A percentile compares a stretch with the other conserved stretches of the same genome.
These are phyloP conservation scores for Melanerpes formicivorus DNA, from an alignment of 2,113 vertebrate species.

Conservation along the genomic window DNA sequence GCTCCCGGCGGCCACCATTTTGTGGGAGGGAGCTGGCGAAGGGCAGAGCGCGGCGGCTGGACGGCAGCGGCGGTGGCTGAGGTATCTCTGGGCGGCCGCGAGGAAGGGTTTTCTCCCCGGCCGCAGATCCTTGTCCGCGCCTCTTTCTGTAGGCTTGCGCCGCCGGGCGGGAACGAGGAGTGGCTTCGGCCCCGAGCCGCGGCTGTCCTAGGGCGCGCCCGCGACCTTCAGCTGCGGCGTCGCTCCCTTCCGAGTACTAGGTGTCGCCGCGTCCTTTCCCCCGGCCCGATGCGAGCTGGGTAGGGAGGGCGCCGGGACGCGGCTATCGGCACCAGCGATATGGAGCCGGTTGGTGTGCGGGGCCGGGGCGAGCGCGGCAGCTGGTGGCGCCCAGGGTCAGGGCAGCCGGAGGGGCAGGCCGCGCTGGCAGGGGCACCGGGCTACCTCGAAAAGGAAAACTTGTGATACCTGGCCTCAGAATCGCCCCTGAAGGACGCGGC, in stretches of 20 bases:
- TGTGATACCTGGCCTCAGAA: neutral
- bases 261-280: no score
- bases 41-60: neutral
- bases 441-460: rapidly evolving
- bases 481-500: rapidly evolving
- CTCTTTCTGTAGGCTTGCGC: rapidly evolving
- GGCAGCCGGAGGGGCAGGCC: no score
- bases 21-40: slow-evolving; percentile 31
- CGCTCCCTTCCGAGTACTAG: rapidly evolving
- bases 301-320: neutral
- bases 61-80: rapidly evolving
- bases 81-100: rapidly evolving
- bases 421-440: neutral
- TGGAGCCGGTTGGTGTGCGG: neutral
- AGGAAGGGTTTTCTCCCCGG: rapidly evolving
- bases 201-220: no score
- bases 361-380: neutral
- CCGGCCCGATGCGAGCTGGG: neutral
- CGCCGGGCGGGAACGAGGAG: rapidly evolving
- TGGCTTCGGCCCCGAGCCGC: rapidly evolving
- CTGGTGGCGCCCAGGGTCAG: neutral
- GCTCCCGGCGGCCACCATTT: neutral
- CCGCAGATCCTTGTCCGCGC: rapidly evolving
- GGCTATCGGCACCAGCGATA: neutral
- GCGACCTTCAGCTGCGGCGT: neutral